Evolutionary conservation across 2,797 vertebrate species (phyloP), one percentile per base, ranked within the genome.

Genomic region (Champsocephalus esox): DNA sequence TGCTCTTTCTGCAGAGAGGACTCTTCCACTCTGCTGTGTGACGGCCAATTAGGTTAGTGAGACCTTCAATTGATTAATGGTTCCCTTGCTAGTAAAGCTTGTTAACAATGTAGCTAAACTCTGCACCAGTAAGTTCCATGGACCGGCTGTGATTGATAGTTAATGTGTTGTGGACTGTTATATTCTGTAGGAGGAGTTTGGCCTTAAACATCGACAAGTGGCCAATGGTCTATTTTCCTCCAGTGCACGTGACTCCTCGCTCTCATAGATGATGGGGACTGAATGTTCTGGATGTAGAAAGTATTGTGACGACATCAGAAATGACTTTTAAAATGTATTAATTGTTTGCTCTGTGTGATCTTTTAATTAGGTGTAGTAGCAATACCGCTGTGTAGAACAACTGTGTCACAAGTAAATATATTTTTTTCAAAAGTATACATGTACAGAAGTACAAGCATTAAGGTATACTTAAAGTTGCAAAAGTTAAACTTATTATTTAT

Each of bases 131-230:
- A 65, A 66, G 71, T 78, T 84, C 73, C 76, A 86, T 91, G 85
- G 70, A 77, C 73, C 52, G 70, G 75, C 63, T 84, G 87, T 67
- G 79, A 88, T 92, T 82, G 83, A 88, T 90, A 86, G 91, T 92
- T 91, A 92, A 93, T 93, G 87, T 90, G 82, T 91, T 71, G 79
- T 82, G 81, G 75, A 90, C 80, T 81, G 76, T 85, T 92, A 88
- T 90, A 94, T 90, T 90, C 77, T 75, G 75, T 13, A 71, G 91
- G 94, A 89, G 92, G 94, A 89, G 89, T 92, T 88, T 89, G 81
- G 79, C 66, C 83, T 51, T 75, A 62, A 81, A 86, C 77, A 83
- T 86, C 83, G 83, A 77, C 67, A 80, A 64, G 77, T 83, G 79
- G 78, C 85, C 89, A 88, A 74, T 92, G 87, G 85, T 80, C 70